Evolutionary conservation across 1,140 invertebrate species (phyloP).

Genomic region (Atta texana): DNA sequence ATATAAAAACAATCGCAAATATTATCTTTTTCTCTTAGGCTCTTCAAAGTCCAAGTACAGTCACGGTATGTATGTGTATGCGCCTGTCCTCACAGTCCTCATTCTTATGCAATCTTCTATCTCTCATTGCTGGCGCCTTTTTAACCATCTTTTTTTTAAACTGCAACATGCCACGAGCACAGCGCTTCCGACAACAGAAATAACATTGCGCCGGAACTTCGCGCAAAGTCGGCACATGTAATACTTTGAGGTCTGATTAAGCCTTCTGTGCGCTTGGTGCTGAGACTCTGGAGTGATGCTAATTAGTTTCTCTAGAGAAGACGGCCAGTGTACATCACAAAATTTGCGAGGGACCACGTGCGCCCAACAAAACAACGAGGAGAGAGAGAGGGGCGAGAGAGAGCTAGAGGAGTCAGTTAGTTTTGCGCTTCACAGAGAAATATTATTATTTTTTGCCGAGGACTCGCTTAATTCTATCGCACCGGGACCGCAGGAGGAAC

Average conservation of each 20-base stretch:
- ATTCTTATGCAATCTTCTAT: constrained; percentile 30
- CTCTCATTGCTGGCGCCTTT: neutral
- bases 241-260: constrained; percentile 76
- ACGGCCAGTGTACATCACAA: constrained; percentile 47
- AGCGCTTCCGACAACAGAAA: constrained; percentile 9
- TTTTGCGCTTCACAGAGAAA: constrained; percentile 13
- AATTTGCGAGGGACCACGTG: constrained; percentile 59
- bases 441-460: constrained; percentile 49
- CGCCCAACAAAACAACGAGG: neutral
- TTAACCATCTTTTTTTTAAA: constrained; percentile 42
- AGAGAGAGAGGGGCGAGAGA: neutral
- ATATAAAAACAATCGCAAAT: neutral
- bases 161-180: neutral
- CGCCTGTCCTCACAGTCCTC: neutral
- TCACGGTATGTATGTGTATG: neutral
- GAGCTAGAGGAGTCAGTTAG: constrained; percentile 14
- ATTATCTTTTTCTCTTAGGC: neutral
- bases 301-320: constrained; percentile 67
- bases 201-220: neutral
- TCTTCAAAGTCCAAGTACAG: neutral
- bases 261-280: constrained; percentile 58
- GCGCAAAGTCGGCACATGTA: constrained; percentile 38
- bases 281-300: constrained; percentile 60
- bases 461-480: constrained; percentile 21
- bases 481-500: neutral